Base-by-base conservation (phyloP, 2,797 vertebrate genomes). In the Echeneis naucrates region DNA sequence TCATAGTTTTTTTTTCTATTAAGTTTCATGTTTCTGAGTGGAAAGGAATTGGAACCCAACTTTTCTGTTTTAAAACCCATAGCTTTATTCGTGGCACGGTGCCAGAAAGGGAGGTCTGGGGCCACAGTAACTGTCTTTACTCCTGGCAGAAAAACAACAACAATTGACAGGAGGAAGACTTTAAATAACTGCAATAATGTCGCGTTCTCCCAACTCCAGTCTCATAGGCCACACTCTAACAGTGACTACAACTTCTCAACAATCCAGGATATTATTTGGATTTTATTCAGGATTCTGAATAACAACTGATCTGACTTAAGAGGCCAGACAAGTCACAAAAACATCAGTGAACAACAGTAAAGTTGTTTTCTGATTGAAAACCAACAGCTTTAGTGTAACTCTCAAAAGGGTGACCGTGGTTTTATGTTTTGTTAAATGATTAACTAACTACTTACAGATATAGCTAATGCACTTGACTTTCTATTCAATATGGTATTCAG, bases 301-400 rank as follows among this genome's bases (percentile, higher is more conserved):
- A n/a, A n/a, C n/a, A n/a, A 74, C 59, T 80, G 57, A 64, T 68
- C 44, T 67, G 66, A 74, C 54, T 47, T 23, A 21, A 74, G 42
- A 38, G 59, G 57, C 68, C 26, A 14, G 40, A 69, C 67, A 13
- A 6, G 44, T 72, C 2, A 44, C 2, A 57, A 62, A 72, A 40
- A 48, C 52, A 26, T 48, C 0, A 35, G 30, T 14, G 5, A 72
- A 80, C 80, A 75, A 67, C 50, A 55, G 12, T 42, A 11, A 37
- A 48, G 56, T 73, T 77, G 69, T 81, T 68, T 71, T 61, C 55
- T 71, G 72, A 81, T 71, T 78, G 19, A 87, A 85, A 81, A 68
- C 51, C 73, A 65, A 64, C 26, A 37, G 23, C 3, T 24, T 42
- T 27, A 76, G 53, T 19, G 54, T 53, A 62, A 75, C 11, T 68